These are phyloP conservation scores for Drosophila diplacantha DNA, from an alignment of 2,888 invertebrate species.

Conservation along the genomic window DNA sequence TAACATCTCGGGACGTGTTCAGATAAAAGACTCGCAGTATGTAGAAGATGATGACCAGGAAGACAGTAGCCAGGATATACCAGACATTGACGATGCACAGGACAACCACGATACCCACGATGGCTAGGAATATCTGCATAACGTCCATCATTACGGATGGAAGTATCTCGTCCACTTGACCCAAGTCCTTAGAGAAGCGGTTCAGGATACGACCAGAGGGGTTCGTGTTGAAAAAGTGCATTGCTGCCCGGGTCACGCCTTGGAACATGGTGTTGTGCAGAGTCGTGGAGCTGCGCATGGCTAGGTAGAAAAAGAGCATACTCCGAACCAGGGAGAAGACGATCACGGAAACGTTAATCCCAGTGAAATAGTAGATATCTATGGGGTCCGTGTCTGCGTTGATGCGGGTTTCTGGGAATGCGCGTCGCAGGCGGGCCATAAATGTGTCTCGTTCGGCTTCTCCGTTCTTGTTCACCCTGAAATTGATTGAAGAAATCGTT, in stretches of 20 bases:
- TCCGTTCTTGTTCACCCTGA: slow-evolving; percentile 73
- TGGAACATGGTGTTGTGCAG: slow-evolving; percentile 91
- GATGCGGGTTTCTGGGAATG: slow-evolving; percentile 55
- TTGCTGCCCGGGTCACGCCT: slow-evolving; percentile 87
- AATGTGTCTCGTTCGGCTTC: slow-evolving; percentile 47
- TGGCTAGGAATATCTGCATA: slow-evolving; percentile 85
- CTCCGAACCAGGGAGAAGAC: slow-evolving; percentile 76
- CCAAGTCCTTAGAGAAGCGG: slow-evolving; percentile 93
- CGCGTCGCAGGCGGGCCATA: slow-evolving; percentile 59
- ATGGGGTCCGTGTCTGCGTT: slow-evolving; percentile 61
- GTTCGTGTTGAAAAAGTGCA: slow-evolving; percentile 93
- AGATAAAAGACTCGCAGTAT: slow-evolving; percentile 86
- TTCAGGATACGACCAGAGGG: slow-evolving; percentile 90
- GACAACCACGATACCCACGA: slow-evolving; percentile 88
- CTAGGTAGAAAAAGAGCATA: slow-evolving; percentile 80
- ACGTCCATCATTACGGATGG: slow-evolving; percentile 78
- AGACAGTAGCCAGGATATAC: slow-evolving; percentile 84
- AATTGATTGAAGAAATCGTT: not conserved
- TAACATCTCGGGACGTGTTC: slow-evolving; percentile 88
- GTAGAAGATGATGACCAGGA: slow-evolving; percentile 86
- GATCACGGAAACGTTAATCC: slow-evolving; percentile 78
- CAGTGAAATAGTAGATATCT: slow-evolving; percentile 79
- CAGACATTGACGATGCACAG: slow-evolving; percentile 86
- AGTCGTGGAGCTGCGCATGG: slow-evolving; percentile 85
- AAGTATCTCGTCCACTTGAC: slow-evolving; percentile 78